Evolutionary conservation across 2,797 vertebrate genomes (phyloP).

Genomic region (Alcedo atthis): DNA sequence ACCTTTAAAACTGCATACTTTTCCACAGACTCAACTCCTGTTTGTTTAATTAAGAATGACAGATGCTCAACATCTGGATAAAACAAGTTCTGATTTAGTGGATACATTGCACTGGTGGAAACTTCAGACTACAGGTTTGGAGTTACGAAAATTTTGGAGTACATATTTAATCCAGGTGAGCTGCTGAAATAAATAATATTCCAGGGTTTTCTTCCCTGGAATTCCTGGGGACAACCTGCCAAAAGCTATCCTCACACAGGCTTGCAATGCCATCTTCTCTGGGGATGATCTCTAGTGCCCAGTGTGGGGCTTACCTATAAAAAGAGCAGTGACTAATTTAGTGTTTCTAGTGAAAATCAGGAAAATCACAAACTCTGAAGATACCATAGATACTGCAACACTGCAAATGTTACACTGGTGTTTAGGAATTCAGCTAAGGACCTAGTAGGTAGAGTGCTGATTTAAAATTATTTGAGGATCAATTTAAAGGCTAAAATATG

Average conservation of each 20-base stretch:
- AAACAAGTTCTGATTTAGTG: slow-evolving; percentile 27
- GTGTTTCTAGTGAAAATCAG: background rate
- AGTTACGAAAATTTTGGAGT: slow-evolving; percentile 7
- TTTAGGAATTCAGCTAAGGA: background rate
- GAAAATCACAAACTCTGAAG: background rate
- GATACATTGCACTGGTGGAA: background rate
- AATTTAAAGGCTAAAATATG: background rate
- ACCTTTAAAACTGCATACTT: background rate
- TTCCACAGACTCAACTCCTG: background rate
- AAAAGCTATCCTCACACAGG: background rate
- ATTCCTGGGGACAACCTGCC: background rate
- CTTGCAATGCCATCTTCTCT: fast-evolving
- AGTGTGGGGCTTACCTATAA: background rate
- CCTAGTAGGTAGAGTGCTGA: fast-evolving
- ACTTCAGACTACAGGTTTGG: background rate
- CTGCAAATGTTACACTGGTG: background rate
- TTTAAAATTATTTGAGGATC: background rate
- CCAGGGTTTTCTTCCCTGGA: background rate
- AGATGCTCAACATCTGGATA: slow-evolving; percentile 53
- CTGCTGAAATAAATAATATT: background rate
- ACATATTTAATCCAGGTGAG: background rate
- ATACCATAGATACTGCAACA: background rate
- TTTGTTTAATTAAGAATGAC: slow-evolving; percentile 49
- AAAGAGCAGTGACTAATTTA: background rate
- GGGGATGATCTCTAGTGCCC: background rate